Conservation (phyloP, 2,113 vertebrate species). For the Crypturellus undulatus region DNA sequence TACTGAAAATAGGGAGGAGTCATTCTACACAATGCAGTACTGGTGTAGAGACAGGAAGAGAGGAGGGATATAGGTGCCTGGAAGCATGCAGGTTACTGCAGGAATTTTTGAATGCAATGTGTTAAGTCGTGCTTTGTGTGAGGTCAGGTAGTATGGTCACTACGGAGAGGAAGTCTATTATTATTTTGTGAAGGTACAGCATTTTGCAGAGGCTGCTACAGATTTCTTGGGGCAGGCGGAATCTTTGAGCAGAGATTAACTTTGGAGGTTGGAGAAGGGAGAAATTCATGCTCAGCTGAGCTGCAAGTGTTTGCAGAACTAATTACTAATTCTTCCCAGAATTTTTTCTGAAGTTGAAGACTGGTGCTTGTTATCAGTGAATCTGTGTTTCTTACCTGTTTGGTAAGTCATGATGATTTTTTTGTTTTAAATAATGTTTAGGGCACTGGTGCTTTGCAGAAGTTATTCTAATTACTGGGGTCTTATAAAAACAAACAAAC, state of each 20-base stretch:
- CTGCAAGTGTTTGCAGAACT: neutral
- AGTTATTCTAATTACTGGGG: neutral
- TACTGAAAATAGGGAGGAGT: neutral
- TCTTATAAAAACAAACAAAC: neutral
- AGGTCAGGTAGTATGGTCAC: neutral
- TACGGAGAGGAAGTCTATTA: neutral
- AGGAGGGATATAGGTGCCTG: neutral
- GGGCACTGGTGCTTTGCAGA: neutral
- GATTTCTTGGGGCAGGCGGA: neutral
- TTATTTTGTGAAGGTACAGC: neutral
- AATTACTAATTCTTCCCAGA: accelerated
- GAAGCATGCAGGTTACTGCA: neutral
- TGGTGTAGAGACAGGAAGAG: neutral
- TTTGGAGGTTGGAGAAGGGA: neutral
- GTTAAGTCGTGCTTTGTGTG: neutral
- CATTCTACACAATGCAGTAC: neutral
- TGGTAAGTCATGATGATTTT: accelerated
- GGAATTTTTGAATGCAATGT: neutral
- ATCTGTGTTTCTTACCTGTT: neutral
- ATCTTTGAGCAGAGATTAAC: neutral
- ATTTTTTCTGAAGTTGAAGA: neutral
- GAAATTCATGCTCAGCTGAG: neutral
- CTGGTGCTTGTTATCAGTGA: no score
- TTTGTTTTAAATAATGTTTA: no score
- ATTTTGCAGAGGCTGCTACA: neutral